Evolutionary conservation across 2,888 invertebrate genomes (phyloP).

Genomic region (Quadriops clusia): DNA sequence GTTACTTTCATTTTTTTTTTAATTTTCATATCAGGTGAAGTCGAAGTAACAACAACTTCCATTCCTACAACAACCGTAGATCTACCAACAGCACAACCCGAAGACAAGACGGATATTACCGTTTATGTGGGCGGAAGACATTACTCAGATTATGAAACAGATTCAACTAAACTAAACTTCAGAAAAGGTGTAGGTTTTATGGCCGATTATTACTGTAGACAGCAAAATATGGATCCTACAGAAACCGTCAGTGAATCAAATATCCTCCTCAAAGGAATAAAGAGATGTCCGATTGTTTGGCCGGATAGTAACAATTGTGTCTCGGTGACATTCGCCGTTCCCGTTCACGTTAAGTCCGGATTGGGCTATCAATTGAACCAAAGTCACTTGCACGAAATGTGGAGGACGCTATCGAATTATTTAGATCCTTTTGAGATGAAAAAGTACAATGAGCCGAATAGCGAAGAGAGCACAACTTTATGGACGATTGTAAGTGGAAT

Average conservation of each 20-base stretch:
- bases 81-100: conserved; percentile 14
- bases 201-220: too few relatives aligned
- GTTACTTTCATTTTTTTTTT: too few relatives aligned
- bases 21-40: conserved; percentile 8
- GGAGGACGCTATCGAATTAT: conserved; percentile 13
- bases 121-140: conserved; percentile 11
- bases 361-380: conserved; percentile 15
- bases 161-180: too few relatives aligned
- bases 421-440: conserved; percentile 9
- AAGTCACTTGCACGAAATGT: conserved; percentile 16
- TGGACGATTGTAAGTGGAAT: too few relatives aligned
- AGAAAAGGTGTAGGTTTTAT: too few relatives aligned
- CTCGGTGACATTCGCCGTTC: conserved; percentile 15
- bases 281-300: conserved; percentile 15
- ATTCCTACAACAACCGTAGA: conserved; percentile 10
- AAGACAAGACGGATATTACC: conserved; percentile 12
- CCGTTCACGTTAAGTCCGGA: conserved; percentile 9
- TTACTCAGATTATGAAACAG: too few relatives aligned
- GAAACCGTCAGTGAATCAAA: conserved; percentile 7
- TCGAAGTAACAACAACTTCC: conserved; percentile 10
- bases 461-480: not conserved
- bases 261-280: conserved; percentile 10
- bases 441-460: conserved; percentile 13
- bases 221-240: too few relatives aligned
- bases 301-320: conserved; percentile 15